phyloP scores from a whole-genome alignment of 2,888 invertebrate genomes.

The Meandrusa payeni region DNA sequence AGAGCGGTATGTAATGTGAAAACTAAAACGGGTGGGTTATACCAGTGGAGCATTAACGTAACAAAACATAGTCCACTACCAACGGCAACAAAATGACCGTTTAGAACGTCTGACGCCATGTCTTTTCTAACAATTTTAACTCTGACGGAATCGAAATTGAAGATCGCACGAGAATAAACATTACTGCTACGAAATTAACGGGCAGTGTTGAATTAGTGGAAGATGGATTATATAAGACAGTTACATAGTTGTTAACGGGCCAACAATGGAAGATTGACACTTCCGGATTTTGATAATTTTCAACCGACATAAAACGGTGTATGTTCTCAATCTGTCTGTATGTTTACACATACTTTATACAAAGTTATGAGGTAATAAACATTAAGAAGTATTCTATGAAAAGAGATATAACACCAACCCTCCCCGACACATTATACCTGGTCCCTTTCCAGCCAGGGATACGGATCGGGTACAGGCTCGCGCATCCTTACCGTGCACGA shows the following conservation, averaged over 20 bases:
- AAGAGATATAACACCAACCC: no score
- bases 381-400: no score
- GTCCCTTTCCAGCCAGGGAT: no score
- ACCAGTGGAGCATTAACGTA: neutral
- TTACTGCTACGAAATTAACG: conserved; percentile 10
- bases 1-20: neutral
- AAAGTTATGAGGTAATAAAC: no score
- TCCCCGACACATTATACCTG: no score
- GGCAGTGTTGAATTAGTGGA: neutral
- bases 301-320: no score
- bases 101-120: conserved; percentile 19
- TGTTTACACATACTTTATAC: no score
- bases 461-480: no score
- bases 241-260: conserved; percentile 15
- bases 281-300: conserved; percentile 10
- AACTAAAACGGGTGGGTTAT: neutral
- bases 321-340: no score
- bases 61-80: conserved; percentile 9
- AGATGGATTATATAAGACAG: conserved; percentile 9
- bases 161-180: conserved; percentile 1
- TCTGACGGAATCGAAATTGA: neutral
- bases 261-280: conserved; percentile 8
- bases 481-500: no score
- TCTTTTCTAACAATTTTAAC: neutral
- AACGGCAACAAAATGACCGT: neutral